Percentiles rank a stretch among this genome's conserved stretches.
These are phyloP conservation scores for Drosophila affinis DNA, from an alignment of 2,888 invertebrate species.

Conservation along the genomic window DNA sequence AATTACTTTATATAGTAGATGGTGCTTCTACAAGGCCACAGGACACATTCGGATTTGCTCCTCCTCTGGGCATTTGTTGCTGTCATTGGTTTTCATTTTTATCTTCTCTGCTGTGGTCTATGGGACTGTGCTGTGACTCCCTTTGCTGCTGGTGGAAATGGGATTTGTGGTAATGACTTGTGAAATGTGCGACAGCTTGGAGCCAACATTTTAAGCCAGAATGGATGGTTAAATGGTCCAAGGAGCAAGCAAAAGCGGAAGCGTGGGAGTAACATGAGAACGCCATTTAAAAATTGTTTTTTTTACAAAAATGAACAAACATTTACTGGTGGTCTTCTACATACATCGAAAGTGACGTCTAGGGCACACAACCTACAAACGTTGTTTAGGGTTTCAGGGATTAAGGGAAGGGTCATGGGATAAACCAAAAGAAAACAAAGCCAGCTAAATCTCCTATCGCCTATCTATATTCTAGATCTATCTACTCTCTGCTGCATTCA, in stretches of 20 bases:
- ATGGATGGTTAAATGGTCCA: conserved; percentile 13
- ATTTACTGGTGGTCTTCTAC: conserved; percentile 52
- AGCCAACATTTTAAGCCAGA: conserved; percentile 50
- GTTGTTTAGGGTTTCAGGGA: conserved; percentile 28
- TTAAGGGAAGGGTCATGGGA: conserved; percentile 8
- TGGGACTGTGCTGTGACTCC: conserved; percentile 4
- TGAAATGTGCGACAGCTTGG: conserved; percentile 59
- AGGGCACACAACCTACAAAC: conserved; percentile 73
- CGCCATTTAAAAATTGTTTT: conserved; percentile 10
- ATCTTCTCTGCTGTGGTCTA: conserved; percentile 46
- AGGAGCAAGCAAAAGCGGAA: conserved; percentile 12
- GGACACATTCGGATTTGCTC: conserved; percentile 16
- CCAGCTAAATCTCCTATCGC: background rate
- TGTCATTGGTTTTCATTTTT: conserved; percentile 16
- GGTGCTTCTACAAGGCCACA: conserved; percentile 28
- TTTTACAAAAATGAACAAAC: conserved; percentile 6
- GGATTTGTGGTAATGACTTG: conserved; percentile 72
- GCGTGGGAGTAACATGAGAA: conserved; percentile 23
- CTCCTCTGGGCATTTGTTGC: conserved; percentile 13
- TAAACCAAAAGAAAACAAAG: background rate
- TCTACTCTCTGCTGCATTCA: background rate
- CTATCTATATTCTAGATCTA: conserved; percentile 6
- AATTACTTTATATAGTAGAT: conserved; percentile 54
- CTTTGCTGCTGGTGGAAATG: conserved; percentile 15
- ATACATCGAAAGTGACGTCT: conserved; percentile 76